phyloP scores from a whole-genome alignment of 1,140 invertebrate species.

The Diabrotica virgifera region DNA sequence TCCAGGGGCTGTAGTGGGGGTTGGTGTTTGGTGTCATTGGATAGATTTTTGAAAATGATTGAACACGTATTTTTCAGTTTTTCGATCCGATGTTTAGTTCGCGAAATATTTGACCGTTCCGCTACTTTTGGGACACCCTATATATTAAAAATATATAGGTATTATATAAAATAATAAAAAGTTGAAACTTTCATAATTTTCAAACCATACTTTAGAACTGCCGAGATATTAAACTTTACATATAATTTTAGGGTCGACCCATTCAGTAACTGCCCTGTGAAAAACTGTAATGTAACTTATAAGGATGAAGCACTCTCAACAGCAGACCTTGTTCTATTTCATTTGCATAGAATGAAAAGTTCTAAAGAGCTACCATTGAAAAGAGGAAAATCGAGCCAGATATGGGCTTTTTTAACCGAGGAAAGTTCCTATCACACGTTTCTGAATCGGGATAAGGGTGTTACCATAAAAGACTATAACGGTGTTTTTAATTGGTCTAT shows the following conservation, averaged over 20 bases:
- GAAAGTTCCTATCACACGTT: constrained; percentile 60
- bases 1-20: no score
- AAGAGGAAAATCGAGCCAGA: constrained; percentile 47
- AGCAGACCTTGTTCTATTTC: constrained; percentile 59
- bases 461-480: constrained; percentile 51
- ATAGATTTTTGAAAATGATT: no score
- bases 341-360: constrained; percentile 52
- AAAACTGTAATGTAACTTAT: constrained; percentile 55
- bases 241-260: constrained; percentile 47
- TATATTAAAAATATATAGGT: no score
- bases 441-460: constrained; percentile 36
- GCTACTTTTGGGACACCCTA: no score
- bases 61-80: no score
- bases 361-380: constrained; percentile 45
- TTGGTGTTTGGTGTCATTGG: no score
- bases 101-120: no score
- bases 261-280: constrained; percentile 56
- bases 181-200: no score
- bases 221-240: background rate
- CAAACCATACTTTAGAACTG: background rate
- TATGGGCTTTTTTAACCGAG: constrained; percentile 62
- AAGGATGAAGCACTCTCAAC: constrained; percentile 44
- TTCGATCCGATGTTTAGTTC: no score
- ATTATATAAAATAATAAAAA: no score
- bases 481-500: constrained; percentile 75